Percentiles rank a stretch among this genome's conserved stretches.
Evolutionary conservation across 2,113 vertebrate genomes (phyloP).

Genomic region (Dicaeum eximium): DNA sequence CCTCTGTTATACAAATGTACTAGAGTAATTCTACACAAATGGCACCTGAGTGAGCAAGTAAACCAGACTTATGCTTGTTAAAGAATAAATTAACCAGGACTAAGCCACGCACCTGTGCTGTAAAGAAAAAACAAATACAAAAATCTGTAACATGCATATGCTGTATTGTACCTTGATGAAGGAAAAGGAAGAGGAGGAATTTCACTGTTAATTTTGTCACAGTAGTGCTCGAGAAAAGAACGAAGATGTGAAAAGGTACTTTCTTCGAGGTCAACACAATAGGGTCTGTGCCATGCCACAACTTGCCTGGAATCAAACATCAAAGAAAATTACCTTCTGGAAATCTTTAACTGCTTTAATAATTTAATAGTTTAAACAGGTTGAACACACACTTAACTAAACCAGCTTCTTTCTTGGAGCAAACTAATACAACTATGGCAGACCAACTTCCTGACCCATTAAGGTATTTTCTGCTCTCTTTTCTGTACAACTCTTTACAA

Average conservation of each 20-base stretch:
- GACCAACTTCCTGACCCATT: neutral
- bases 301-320: constrained; percentile 80
- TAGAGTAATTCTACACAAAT: neutral
- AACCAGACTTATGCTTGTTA: neutral
- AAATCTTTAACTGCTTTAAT: neutral
- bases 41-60: neutral
- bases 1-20: neutral
- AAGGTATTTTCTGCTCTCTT: neutral
- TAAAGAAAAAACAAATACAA: neutral
- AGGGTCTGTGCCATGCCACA: constrained; percentile 96
- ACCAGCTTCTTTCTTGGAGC: neutral
- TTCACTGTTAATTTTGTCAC: constrained; percentile 90
- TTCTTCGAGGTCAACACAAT: constrained; percentile 96
- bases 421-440: neutral
- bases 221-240: constrained; percentile 94
- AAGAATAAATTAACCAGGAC: neutral
- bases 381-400: neutral
- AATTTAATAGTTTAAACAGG: neutral
- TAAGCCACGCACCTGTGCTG: neutral
- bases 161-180: constrained; percentile 83
- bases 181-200: constrained; percentile 90
- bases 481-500: neutral
- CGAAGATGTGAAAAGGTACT: constrained; percentile 95
- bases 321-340: neutral
- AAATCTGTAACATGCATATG: neutral